Conservation (phyloP, 2,888 invertebrate species). For the Amorpha juglandis region DNA sequence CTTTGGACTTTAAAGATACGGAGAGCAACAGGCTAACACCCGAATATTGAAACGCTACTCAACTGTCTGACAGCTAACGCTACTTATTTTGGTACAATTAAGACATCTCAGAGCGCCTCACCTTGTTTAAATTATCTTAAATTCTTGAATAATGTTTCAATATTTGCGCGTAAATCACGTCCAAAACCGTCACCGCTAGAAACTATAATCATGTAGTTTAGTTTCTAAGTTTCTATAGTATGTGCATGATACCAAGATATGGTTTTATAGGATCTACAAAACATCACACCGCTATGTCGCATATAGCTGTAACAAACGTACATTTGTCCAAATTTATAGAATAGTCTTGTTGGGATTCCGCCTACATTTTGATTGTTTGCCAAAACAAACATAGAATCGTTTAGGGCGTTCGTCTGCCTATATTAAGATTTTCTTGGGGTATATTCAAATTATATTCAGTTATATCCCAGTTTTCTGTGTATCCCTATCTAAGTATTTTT, state of each 20-base stretch:
- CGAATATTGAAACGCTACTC: too few relatives aligned
- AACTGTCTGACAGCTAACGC: too few relatives aligned
- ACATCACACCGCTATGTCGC: background rate
- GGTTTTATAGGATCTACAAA: background rate
- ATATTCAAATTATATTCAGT: background rate
- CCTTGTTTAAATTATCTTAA: too few relatives aligned
- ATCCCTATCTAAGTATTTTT: too few relatives aligned
- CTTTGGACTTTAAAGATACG: too few relatives aligned
- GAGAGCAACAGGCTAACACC: too few relatives aligned
- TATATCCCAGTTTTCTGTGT: too few relatives aligned
- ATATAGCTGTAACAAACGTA: background rate
- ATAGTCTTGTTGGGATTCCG: background rate
- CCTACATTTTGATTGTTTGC: conserved; percentile 18
- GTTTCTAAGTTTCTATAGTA: background rate
- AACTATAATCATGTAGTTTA: background rate
- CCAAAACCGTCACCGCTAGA: background rate
- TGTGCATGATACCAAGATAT: background rate
- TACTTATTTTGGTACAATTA: too few relatives aligned
- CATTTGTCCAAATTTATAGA: conserved; percentile 12
- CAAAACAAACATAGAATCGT: conserved; percentile 10
- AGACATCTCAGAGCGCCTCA: too few relatives aligned
- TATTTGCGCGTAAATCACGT: background rate
- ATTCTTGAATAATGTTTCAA: too few relatives aligned
- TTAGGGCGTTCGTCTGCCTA: background rate
- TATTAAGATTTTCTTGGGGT: background rate